A percentile compares a stretch with the other conserved stretches of the same genome.
Conservation (phyloP, 23 tunicate genomes). For the Halocynthia roretzi region DNA sequence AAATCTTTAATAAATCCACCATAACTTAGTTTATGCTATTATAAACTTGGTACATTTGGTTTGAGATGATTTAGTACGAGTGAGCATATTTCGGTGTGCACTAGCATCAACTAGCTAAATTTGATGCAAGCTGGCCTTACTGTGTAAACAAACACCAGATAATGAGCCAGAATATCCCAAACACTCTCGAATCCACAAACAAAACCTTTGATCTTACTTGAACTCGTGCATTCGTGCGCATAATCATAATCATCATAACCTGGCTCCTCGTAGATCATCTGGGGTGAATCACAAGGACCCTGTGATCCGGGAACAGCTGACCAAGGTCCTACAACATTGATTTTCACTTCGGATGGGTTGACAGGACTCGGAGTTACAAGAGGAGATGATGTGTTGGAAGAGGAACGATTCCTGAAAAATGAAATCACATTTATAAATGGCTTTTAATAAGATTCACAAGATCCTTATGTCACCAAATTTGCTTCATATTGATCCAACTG, state of each 20-base stretch:
- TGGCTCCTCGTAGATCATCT: slow-evolving; percentile 21
- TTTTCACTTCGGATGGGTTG: slow-evolving; percentile 2
- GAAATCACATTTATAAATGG: too few species aligned
- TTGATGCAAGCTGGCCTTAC: neutral
- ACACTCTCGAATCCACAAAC: neutral
- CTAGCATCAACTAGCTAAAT: too few species aligned
- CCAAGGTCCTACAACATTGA: neutral
- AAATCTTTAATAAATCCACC: too few species aligned
- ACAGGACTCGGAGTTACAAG: neutral
- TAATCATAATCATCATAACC: slow-evolving; percentile 36
- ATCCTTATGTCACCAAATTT: too few species aligned
- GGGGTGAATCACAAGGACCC: slow-evolving; percentile 10
- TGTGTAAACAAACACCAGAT: neutral
- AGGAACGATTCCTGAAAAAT: too few species aligned
- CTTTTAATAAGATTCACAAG: too few species aligned
- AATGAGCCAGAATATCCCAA: neutral
- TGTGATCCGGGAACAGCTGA: slow-evolving; percentile 8
- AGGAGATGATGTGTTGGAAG: slow-evolving; percentile 15
- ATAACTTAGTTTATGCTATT: too few species aligned
- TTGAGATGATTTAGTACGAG: too few species aligned
- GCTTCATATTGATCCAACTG: too few species aligned
- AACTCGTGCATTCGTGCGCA: slow-evolving; percentile 17
- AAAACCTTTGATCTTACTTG: slow-evolving; percentile 20
- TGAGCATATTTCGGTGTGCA: too few species aligned
- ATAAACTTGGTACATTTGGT: too few species aligned